phyloP scores from a whole-genome alignment of 2,113 vertebrate genomes.

The Carollia perspicillata region DNA sequence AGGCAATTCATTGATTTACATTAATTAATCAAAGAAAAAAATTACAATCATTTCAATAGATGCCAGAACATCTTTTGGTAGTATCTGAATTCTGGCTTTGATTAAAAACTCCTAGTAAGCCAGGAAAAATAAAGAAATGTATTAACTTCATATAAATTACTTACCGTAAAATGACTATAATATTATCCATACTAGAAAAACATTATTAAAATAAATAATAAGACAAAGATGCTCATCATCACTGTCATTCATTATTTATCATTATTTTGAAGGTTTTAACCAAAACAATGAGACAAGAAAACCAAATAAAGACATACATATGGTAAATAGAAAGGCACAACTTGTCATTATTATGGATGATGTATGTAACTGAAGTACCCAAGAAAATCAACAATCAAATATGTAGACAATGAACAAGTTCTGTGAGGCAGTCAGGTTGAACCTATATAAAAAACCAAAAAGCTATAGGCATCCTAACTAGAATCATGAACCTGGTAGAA shows the following conservation, averaged over 20 bases:
- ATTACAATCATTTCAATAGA: background rate
- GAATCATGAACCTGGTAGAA: background rate
- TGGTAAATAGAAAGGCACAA: background rate
- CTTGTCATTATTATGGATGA: background rate
- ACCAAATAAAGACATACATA: background rate
- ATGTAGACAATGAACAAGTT: background rate
- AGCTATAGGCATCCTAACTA: background rate
- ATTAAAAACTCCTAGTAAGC: background rate
- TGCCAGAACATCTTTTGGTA: background rate
- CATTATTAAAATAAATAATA: background rate
- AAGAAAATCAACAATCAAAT: background rate
- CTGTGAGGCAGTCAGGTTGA: background rate
- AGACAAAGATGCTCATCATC: background rate
- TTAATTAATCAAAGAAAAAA: constrained; percentile 19
- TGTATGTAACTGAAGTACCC: background rate
- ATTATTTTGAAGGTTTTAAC: constrained; percentile 14
- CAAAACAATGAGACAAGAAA: background rate
- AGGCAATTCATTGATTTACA: background rate
- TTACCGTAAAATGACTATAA: background rate
- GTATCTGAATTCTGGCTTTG: constrained; percentile 19
- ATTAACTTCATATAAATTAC: background rate
- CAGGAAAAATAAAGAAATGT: background rate
- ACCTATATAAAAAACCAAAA: background rate
- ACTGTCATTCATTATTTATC: background rate
- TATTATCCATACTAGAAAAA: background rate